Conservation (phyloP, 2,113 vertebrate genomes). For the Ornithorhynchus anatinus region DNA sequence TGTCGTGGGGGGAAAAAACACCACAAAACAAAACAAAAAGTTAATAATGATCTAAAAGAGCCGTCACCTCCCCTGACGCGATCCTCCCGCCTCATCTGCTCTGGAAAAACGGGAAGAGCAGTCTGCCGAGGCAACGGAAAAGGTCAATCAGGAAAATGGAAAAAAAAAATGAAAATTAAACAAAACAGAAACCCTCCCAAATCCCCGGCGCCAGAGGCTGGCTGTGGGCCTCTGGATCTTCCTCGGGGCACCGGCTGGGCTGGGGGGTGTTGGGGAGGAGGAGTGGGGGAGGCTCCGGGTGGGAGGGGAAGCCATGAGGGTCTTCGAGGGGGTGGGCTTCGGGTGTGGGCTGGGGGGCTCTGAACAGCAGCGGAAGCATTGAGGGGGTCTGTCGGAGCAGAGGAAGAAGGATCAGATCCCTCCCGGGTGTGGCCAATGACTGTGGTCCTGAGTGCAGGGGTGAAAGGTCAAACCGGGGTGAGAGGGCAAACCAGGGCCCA, state of each 20-base stretch:
- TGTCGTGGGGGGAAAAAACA: neutral
- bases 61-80: neutral
- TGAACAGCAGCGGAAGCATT: no score
- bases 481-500: no score
- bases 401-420: no score
- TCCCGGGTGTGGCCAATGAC: no score
- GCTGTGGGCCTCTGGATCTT: conserved; percentile 37
- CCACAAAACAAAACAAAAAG: neutral
- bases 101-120: conserved; percentile 14
- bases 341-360: conserved; percentile 56
- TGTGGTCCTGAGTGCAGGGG: no score
- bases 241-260: conserved; percentile 21
- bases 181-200: conserved; percentile 6
- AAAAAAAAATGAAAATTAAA: neutral
- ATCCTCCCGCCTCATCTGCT: conserved; percentile 9
- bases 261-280: neutral
- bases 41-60: conserved; percentile 36
- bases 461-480: no score
- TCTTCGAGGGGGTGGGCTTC: conserved; percentile 14
- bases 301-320: neutral
- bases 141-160: conserved; percentile 24
- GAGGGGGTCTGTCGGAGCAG: no score
- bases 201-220: conserved; percentile 30
- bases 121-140: conserved; percentile 21
- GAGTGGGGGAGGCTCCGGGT: neutral